Evolutionary conservation across 2,797 vertebrate genomes (phyloP).

Genomic region (Alexandromys oeconomus): DNA sequence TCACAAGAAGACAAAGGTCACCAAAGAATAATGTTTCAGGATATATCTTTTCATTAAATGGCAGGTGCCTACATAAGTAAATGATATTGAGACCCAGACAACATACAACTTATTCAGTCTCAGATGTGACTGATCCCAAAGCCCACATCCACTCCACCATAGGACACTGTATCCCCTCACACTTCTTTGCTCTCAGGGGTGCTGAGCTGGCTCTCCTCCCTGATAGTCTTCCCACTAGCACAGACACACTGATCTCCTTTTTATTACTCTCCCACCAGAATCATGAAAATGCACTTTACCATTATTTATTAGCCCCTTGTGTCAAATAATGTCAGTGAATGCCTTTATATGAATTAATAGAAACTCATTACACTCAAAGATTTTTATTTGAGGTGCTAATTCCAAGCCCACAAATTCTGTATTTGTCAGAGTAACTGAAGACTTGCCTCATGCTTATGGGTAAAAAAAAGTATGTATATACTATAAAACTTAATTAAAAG

Average conservation of each 20-base stretch:
- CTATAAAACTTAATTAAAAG: slow-evolving; percentile 47
- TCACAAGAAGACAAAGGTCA: not conserved
- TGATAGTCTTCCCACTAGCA: not conserved
- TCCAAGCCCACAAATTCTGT: slow-evolving; percentile 22
- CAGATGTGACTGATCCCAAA: not conserved
- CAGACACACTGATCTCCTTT: not conserved
- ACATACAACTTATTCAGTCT: not conserved
- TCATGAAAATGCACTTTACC: not conserved
- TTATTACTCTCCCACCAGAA: not conserved
- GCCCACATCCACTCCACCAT: no score
- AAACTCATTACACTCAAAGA: slow-evolving; percentile 5
- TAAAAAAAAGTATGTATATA: not conserved
- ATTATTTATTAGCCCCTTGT: slow-evolving; percentile 13
- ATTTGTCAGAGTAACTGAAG: slow-evolving; percentile 43
- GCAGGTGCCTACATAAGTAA: not conserved
- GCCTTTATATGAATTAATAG: not conserved
- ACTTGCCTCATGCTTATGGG: not conserved
- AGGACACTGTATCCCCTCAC: not conserved
- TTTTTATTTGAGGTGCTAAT: slow-evolving; percentile 28
- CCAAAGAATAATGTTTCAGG: not conserved
- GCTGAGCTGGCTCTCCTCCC: not conserved
- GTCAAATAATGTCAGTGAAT: slow-evolving; percentile 10
- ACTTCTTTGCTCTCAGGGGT: not conserved
- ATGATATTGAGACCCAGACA: not conserved
- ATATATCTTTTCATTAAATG: not conserved